Evolutionary conservation across 2,888 invertebrate genomes (phyloP).

Genomic region (Ornithoptera priamus): DNA sequence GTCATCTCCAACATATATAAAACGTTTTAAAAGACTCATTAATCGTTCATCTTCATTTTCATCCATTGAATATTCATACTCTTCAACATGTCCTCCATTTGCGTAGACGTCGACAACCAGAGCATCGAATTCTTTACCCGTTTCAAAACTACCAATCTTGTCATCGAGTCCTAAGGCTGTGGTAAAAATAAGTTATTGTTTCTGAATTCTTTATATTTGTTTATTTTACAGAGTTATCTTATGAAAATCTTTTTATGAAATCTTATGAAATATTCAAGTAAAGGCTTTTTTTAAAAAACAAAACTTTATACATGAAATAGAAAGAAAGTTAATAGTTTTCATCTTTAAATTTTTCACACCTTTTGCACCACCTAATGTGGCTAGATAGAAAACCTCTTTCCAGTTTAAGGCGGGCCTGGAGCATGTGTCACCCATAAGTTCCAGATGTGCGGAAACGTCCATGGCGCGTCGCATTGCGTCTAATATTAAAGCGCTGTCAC

Average conservation of each 20-base stretch:
- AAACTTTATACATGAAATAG: no score
- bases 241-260: no score
- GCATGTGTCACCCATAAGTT: conserved; percentile 59
- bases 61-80: conserved; percentile 54
- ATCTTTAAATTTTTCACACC: conserved; percentile 69
- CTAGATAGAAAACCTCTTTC: conserved; percentile 89
- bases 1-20: conserved; percentile 90
- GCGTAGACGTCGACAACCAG: conserved; percentile 85
- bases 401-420: conserved; percentile 78
- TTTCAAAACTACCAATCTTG: conserved; percentile 87
- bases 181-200: conserved; percentile 31
- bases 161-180: conserved; percentile 87
- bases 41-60: conserved; percentile 63
- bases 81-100: conserved; percentile 71
- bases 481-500: conserved; percentile 87
- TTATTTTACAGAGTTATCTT: no score
- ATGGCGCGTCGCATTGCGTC: conserved; percentile 87
- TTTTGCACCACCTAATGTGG: conserved; percentile 92
- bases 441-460: conserved; percentile 85
- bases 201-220: no score
- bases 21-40: conserved; percentile 84
- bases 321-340: no score
- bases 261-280: no score
- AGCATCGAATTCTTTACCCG: conserved; percentile 94
- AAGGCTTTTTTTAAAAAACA: no score